These are phyloP conservation scores for Villa cingulata DNA, from an alignment of 2,888 invertebrate species.

Conservation along the genomic window DNA sequence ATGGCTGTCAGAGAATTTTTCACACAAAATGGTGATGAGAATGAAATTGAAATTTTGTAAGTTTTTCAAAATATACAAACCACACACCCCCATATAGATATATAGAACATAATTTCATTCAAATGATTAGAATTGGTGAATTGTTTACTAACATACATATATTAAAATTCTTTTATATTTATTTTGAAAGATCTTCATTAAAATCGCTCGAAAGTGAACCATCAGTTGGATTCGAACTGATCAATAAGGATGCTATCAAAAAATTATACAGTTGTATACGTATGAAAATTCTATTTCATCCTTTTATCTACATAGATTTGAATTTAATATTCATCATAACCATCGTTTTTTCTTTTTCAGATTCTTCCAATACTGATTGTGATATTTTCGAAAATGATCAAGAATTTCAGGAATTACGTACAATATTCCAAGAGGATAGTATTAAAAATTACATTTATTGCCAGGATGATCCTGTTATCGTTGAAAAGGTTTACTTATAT, in stretches of 20 bases:
- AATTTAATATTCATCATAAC: no score
- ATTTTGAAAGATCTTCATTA: slow-evolving; percentile 21
- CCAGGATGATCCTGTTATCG: not conserved
- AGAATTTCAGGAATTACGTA: slow-evolving; percentile 37
- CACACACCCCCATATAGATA: no score
- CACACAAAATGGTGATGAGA: slow-evolving; percentile 38
- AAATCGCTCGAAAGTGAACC: slow-evolving; percentile 25
- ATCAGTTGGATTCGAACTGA: slow-evolving; percentile 28
- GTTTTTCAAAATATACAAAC: slow-evolving; percentile 26
- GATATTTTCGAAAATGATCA: slow-evolving; percentile 41
- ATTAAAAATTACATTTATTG: slow-evolving; percentile 57
- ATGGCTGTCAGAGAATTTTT: slow-evolving; percentile 54
- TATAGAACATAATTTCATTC: no score
- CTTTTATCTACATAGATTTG: no score
- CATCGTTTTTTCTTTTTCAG: slow-evolving; percentile 32
- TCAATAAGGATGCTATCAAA: slow-evolving; percentile 30
- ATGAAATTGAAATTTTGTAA: slow-evolving; percentile 48
- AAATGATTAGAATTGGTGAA: no score
- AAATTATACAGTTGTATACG: slow-evolving; percentile 22
- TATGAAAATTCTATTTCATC: not conserved
- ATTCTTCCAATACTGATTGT: slow-evolving; percentile 45
- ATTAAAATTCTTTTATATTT: slow-evolving; percentile 6
- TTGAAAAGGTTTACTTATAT: not conserved
- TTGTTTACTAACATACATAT: no score
- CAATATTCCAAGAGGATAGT: slow-evolving; percentile 52